Base-by-base conservation (phyloP, 2,797 vertebrate genomes). In the Sciurus carolinensis region DNA sequence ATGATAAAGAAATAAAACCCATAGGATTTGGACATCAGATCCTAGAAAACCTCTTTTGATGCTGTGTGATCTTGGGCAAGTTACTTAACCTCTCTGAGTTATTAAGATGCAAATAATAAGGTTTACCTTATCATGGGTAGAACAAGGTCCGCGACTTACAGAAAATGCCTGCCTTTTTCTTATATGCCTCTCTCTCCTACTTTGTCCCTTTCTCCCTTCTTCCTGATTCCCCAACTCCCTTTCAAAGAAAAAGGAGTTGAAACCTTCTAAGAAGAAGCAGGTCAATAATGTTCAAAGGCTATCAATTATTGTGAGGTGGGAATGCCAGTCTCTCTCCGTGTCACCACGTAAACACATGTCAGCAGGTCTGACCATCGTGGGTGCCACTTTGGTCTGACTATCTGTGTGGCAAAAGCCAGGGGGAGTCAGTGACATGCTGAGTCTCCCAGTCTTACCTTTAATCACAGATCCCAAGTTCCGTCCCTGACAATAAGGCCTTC, bases 1-100 rank as follows among this genome's bases (percentile, higher is more conserved):
- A 84, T n/a, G n/a, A 91, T 30, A 75, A 91, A 83, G 44, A 92
- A 85, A 87, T n/a, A 77, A 93, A 81, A 30, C 20, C 44, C 36
- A 64, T 22, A 47, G 11, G 39, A 75, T 77, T 86, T 82, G 52
- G 8, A 30, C 13, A 15, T 84, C 50, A 72, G n/a, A 80, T 52
- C 39, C 30, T 17, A 67, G 59, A 17, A 73, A 87, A 92, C 22
- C 26, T 12, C 12, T 79, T 66, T 81, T 36, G 20, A 62, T 57
- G 20, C 22, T 79, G 22, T 54, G 1, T 93, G 36, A 62, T 82
- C 30, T 62, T 72, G 14, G 33, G 5, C 28, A 87, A 50, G 11
- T 67, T 85, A 69, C 28, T 81, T 87, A 86, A 64, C 7, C 22
- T 91, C 47, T 81, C 54, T 94, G 67, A 92, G 33, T 83, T 86